Base-by-base conservation (phyloP, 2,113 vertebrate species). In the Verasper variegatus region DNA sequence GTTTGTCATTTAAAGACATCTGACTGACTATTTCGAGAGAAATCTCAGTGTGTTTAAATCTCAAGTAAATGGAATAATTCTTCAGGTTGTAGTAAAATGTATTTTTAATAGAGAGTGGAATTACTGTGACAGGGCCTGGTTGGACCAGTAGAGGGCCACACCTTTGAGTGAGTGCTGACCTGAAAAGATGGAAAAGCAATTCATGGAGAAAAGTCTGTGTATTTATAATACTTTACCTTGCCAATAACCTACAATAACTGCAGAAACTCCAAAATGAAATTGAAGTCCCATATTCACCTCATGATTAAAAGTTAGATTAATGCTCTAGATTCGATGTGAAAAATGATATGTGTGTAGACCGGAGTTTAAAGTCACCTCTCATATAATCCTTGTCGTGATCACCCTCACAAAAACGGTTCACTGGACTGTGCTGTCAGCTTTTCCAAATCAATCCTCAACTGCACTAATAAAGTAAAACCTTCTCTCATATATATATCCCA, bases 111-210 rank as follows among this genome's bases (percentile, higher is more conserved):
- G 60, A 23, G 8, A 1, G 3, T 26, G 21, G 60, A n/a, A 31
- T 8, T 52, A 49, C 17, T 60, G 60, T 65, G 69, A 63, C 63
- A 82, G 52, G 86, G 65, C 82, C 66, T 40, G 47, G 7, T 57
- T 64, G 24, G 51, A 74, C 86, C 89, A 92, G 80, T 70, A 91
- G 89, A 89, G 88, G 89, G 89, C 82, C 64, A 76, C 74, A 80
- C 5, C 10, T 60, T 63, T 71, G 42, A 72, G 54, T 64, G 56
- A 76, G 27, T 47, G 31, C 37, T 72, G 79, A 84, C 45, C 26
- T 74, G 23, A 69, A 35, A 21, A 52, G 15, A 52, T 1, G 45
- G 2, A 37, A 56, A 76, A 68, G 40, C 12, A 11, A 13, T 13
- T 13, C 40, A 42, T 4, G 40, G 37, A 40, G 37, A 10, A 40